A percentile compares a stretch with the other conserved stretches of the same genome.
These are phyloP conservation scores for Aphrophora alni DNA, from an alignment of 2,888 invertebrate genomes.

Conservation along the genomic window DNA sequence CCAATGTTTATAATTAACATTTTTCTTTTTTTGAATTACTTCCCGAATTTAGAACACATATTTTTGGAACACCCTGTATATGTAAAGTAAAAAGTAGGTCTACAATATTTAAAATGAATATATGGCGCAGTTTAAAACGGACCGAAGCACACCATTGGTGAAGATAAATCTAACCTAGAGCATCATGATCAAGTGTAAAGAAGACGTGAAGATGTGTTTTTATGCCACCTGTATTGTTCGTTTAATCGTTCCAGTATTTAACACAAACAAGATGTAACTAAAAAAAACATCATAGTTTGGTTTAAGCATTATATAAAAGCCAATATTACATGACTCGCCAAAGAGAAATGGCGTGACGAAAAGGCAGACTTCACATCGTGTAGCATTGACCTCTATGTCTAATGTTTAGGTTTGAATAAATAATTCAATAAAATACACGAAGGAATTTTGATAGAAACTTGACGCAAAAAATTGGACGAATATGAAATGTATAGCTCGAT, in stretches of 20 bases:
- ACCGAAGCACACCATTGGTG: too few relatives aligned
- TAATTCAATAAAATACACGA: conserved; percentile 35
- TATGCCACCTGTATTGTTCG: not conserved
- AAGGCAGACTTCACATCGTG: not conserved
- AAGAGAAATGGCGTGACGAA: not conserved
- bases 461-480: not conserved
- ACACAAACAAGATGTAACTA: not conserved
- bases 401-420: conserved; percentile 6
- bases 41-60: too few relatives aligned
- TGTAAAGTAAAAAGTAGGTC: too few relatives aligned
- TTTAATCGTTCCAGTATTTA: not conserved
- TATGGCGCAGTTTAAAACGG: too few relatives aligned
- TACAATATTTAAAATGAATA: too few relatives aligned
- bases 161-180: too few relatives aligned
- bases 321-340: not conserved
- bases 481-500: not conserved
- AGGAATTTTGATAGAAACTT: conserved; percentile 32
- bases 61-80: too few relatives aligned
- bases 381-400: not conserved
- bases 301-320: not conserved
- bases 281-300: not conserved
- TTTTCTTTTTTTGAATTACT: too few relatives aligned
- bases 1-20: too few relatives aligned
- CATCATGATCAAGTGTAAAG: too few relatives aligned
- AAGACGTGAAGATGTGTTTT: too few relatives aligned